Evolutionary conservation across 2,888 invertebrate genomes (phyloP).

Genomic region (Lithophane leautieri): DNA sequence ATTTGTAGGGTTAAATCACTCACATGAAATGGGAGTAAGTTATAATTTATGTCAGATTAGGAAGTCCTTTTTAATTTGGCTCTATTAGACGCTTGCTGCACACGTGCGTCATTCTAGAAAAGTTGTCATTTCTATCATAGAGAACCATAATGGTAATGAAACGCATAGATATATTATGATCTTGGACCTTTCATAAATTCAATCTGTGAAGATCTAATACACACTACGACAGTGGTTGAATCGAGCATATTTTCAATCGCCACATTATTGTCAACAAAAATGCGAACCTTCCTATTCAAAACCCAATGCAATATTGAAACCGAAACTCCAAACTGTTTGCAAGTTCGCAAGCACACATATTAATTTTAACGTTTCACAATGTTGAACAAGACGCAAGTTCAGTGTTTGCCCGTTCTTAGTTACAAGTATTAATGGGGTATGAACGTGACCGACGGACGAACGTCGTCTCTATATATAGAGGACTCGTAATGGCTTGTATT

Average conservation of each 20-base stretch:
- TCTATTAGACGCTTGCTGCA: too few species aligned
- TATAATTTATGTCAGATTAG: background rate
- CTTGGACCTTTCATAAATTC: background rate
- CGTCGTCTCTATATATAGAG: slow-evolving; percentile 78
- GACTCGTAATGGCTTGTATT: slow-evolving; percentile 79
- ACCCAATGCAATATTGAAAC: slow-evolving; percentile 30
- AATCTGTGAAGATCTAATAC: background rate
- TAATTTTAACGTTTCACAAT: slow-evolving; percentile 54
- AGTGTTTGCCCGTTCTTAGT: slow-evolving; percentile 71
- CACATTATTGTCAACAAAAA: background rate
- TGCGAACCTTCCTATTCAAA: background rate
- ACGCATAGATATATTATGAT: background rate
- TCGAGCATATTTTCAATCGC: too few species aligned
- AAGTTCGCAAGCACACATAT: slow-evolving; percentile 37
- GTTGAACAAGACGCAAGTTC: slow-evolving; percentile 61
- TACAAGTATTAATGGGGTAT: slow-evolving; percentile 81
- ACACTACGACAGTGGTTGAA: background rate
- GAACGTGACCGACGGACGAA: slow-evolving; percentile 81
- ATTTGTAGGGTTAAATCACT: slow-evolving; percentile 16
- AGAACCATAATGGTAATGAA: background rate
- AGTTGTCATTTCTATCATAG: background rate
- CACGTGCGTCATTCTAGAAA: background rate
- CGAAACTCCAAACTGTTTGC: slow-evolving; percentile 32
- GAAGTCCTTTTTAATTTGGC: background rate
- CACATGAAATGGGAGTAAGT: background rate